Conservation (phyloP, 2,113 vertebrate species). For the Festucalex cinctus region DNA sequence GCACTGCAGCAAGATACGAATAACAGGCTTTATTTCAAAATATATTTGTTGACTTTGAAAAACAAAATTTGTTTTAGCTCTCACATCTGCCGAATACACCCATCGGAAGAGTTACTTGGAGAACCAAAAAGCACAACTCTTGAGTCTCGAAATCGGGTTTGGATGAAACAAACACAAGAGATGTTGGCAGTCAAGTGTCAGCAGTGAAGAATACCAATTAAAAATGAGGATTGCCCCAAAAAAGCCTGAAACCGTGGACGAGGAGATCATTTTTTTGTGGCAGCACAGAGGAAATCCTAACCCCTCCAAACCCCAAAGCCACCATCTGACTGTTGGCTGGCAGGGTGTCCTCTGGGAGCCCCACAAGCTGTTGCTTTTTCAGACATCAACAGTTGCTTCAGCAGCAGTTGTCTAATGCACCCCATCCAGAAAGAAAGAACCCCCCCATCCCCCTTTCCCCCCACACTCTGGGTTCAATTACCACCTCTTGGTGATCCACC, state of each 20-base stretch:
- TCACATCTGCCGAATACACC: background rate
- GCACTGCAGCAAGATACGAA: constrained; percentile 26
- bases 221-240: constrained; percentile 42
- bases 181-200: constrained; percentile 19
- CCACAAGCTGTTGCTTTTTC: constrained; percentile 66
- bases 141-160: constrained; percentile 11
- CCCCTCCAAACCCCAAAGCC: constrained; percentile 60
- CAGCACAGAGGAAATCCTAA: constrained; percentile 59
- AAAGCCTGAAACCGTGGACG: constrained; percentile 58
- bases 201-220: constrained; percentile 60
- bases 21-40: constrained; percentile 11
- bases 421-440: constrained; percentile 26
- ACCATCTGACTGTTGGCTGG: constrained; percentile 67
- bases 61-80: background rate
- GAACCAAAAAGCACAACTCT: background rate
- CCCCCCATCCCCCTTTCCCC: background rate
- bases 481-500: constrained; percentile 47
- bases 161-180: constrained; percentile 17
- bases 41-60: constrained; percentile 19
- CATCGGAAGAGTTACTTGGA: background rate
- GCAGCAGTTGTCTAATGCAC: constrained; percentile 62
- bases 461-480: constrained; percentile 44
- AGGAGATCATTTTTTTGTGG: constrained; percentile 61
- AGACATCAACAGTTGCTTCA: constrained; percentile 70
- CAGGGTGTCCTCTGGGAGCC: constrained; percentile 56